Conservation (phyloP, 2,113 vertebrate genomes). For the Taurulus bubalis region DNA sequence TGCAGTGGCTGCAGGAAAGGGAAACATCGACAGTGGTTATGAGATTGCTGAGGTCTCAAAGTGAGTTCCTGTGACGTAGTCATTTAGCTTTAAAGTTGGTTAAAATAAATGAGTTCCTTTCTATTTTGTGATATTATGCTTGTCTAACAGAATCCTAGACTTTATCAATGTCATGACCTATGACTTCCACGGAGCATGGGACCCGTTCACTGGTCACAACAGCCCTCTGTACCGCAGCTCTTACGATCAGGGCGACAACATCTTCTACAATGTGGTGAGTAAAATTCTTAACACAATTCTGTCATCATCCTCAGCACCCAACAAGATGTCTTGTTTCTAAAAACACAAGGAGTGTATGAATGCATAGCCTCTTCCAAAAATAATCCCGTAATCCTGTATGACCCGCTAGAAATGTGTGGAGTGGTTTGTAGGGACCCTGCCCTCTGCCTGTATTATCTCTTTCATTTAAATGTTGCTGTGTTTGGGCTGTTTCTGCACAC, state of each 20-base stretch:
- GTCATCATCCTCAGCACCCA: not conserved
- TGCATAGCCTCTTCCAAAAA: not conserved
- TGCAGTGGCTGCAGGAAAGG: slow-evolving; percentile 81
- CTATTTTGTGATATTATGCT: not conserved
- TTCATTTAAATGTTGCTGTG: not conserved
- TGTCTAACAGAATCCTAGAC: slow-evolving; percentile 75
- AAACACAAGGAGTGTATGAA: not conserved
- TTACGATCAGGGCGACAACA: slow-evolving; percentile 39
- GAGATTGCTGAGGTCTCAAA: slow-evolving; percentile 78
- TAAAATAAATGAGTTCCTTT: not conserved
- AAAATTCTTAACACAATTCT: slow-evolving; percentile 28
- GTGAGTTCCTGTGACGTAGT: slow-evolving; percentile 70
- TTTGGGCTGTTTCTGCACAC: not conserved
- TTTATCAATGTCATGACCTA: slow-evolving; percentile 85
- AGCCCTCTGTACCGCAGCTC: slow-evolving; percentile 79
- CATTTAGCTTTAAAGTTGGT: not conserved
- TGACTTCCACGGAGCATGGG: slow-evolving; percentile 83
- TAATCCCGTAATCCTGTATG: not conserved
- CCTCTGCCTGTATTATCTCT: not conserved
- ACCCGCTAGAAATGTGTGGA: not conserved
- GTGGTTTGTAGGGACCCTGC: not conserved
- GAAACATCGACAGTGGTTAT: slow-evolving; percentile 78
- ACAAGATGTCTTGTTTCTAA: not conserved
- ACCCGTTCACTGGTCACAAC: slow-evolving; percentile 80
- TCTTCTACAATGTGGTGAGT: slow-evolving; percentile 76